Evolutionary conservation across 2,797 vertebrate genomes (phyloP), one percentile per base, ranked within the genome.

Genomic region (Coreius guichenoti): DNA sequence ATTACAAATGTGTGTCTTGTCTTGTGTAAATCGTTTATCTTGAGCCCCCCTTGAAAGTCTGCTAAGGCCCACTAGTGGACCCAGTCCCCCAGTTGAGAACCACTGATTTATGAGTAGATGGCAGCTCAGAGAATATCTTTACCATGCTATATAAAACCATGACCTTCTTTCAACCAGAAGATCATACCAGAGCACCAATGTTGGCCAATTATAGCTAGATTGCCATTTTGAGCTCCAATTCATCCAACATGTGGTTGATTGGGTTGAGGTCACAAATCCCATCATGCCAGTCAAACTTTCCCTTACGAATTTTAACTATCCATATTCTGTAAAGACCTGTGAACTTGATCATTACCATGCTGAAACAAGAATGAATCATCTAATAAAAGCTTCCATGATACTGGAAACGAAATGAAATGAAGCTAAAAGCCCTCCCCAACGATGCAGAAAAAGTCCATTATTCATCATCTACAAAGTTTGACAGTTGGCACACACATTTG

Each of bases 401-500:
- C 19, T 49, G 61, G 61, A 67, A 80, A 67, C 36, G 1, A n/a
- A n/a, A n/a, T 33, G 5, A 47, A 49, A 67, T 49, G 0, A 47
- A 16, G 17, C 29, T 49, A 23, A 80, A 67, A 80, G 17, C 43
- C 61, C 36, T 80, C 11, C 8, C 12, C 19, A 7, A 33, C 5
- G 14, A 49, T 13, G 11, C 56, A 21, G n/a, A 31, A 45, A 78
- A 80, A 31, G 26, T 45, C 68, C 47, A 68, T 56, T 76, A 75
- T 83, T 75, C 45, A 75, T 67, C 45, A 33, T 76, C 56, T 49
- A n/a, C 45, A 69, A 51, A n/a, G 31, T 69, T 39, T 76, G 47
- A 65, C 82, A 68, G 49, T 54, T 78, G 47, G 33, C 47, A 68
- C 29, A 51, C 6, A 29, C 16, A 77, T 29, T 68, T 56, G 47